Conservation (phyloP, 2,797 vertebrate genomes). For the Typhlichthys subterraneus region DNA sequence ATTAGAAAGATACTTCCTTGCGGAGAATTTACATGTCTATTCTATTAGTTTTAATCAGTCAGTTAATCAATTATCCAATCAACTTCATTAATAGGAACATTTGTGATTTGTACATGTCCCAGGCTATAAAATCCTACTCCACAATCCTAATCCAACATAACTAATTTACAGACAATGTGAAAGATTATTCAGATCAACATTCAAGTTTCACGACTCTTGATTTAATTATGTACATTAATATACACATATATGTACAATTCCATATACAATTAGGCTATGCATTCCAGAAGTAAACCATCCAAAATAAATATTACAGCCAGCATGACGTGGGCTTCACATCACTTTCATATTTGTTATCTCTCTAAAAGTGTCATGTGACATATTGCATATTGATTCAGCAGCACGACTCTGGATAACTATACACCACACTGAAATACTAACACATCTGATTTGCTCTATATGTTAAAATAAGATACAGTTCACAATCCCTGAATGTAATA, state of each 20-base stretch:
- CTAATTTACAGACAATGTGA: conserved; percentile 10
- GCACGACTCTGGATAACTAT: conserved; percentile 68
- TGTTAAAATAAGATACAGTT: conserved; percentile 55
- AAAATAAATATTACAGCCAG: conserved; percentile 65
- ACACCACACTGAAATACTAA: conserved; percentile 47
- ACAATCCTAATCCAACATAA: neutral
- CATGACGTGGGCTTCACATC: conserved; percentile 52
- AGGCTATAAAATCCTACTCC: neutral
- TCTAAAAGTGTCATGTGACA: conserved; percentile 50
- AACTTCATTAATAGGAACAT: too few relatives aligned
- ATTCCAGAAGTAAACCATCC: conserved; percentile 73
- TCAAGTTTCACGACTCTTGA: conserved; percentile 50
- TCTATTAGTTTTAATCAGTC: too few relatives aligned
- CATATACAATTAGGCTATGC: conserved; percentile 74
- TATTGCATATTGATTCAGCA: conserved; percentile 77
- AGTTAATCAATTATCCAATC: too few relatives aligned
- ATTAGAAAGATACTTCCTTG: neutral
- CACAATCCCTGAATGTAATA: conserved; percentile 77
- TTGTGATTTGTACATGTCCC: too few relatives aligned
- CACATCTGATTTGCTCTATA: conserved; percentile 43
- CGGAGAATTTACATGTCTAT: neutral
- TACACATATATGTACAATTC: conserved; percentile 71
- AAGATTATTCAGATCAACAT: conserved; percentile 20
- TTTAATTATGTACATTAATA: conserved; percentile 84
- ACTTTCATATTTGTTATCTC: conserved; percentile 37